phyloP scores from a whole-genome alignment of 2,888 invertebrate genomes.

The Synergus laeviventris region DNA sequence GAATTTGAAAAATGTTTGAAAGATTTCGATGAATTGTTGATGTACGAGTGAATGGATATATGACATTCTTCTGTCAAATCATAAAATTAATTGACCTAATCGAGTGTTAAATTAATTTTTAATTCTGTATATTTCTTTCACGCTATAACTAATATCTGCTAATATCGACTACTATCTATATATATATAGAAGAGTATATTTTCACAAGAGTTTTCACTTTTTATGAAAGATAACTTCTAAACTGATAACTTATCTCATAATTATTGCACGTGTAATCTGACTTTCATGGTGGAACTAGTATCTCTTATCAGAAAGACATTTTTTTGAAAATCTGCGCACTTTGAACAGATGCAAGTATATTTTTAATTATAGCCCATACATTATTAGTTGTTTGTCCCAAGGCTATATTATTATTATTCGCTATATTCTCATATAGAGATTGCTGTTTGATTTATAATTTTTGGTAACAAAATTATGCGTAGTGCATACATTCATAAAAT shows the following conservation, averaged over 20 bases:
- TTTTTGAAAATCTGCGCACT: background rate
- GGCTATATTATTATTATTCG: background rate
- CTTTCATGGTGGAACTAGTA: slow-evolving; percentile 3
- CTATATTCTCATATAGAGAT: too few relatives aligned
- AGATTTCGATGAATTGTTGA: too few relatives aligned
- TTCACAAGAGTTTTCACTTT: background rate
- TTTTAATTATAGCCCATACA: background rate
- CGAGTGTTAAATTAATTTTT: background rate
- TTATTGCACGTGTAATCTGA: slow-evolving; percentile 12
- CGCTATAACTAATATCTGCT: background rate
- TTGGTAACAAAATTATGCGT: too few relatives aligned
- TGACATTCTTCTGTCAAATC: too few relatives aligned
- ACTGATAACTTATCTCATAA: slow-evolving; percentile 11
- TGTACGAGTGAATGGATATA: too few relatives aligned
- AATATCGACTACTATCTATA: background rate
- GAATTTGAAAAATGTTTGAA: too few relatives aligned
- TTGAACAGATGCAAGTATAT: background rate
- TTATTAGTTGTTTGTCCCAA: background rate
- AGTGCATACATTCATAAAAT: too few relatives aligned
- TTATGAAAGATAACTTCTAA: background rate
- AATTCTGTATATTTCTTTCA: background rate
- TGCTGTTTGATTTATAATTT: too few relatives aligned
- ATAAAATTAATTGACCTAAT: too few relatives aligned
- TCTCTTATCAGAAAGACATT: background rate
- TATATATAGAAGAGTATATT: too few relatives aligned